These are phyloP conservation scores for Alexandromys fortis DNA, from an alignment of 2,113 vertebrate species.

Conservation along the genomic window DNA sequence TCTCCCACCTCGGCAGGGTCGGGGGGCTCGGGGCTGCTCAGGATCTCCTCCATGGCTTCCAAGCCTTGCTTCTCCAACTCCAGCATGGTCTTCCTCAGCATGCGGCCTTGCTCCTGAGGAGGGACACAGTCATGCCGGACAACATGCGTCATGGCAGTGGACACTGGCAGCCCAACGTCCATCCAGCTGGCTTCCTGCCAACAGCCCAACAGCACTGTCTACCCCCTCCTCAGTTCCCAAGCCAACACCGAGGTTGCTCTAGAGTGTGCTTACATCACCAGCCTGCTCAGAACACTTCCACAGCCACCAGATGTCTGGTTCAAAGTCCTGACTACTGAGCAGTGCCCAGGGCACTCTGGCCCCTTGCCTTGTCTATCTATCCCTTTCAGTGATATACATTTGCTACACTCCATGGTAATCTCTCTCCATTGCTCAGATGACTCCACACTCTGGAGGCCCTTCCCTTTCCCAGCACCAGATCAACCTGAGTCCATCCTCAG, in stretches of 20 bases:
- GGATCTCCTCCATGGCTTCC: slow-evolving; percentile 90
- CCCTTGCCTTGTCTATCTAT: neutral
- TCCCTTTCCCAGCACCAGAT: neutral
- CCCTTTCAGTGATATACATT: neutral
- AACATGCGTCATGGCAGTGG: fast-evolving
- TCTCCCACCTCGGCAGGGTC: slow-evolving; percentile 88
- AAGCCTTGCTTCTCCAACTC: slow-evolving; percentile 89
- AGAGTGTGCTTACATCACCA: neutral
- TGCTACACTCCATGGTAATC: neutral
- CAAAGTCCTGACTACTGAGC: neutral
- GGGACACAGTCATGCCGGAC: slow-evolving; percentile 21
- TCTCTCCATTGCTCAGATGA: neutral
- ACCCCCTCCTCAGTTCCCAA: neutral
- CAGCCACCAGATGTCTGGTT: neutral
- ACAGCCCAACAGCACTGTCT: neutral
- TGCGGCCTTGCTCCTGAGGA: slow-evolving; percentile 86
- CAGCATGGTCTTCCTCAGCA: slow-evolving; percentile 87
- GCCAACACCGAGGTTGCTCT: neutral
- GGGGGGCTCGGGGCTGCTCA: slow-evolving; percentile 83
- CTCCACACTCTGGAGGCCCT: neutral
- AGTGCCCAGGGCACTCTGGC: neutral
- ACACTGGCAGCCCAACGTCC: neutral
- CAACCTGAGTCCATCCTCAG: neutral
- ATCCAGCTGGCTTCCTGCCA: neutral
- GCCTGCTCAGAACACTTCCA: neutral